Conservation (phyloP, 2,888 invertebrate genomes). For the Sesamia inferens region DNA sequence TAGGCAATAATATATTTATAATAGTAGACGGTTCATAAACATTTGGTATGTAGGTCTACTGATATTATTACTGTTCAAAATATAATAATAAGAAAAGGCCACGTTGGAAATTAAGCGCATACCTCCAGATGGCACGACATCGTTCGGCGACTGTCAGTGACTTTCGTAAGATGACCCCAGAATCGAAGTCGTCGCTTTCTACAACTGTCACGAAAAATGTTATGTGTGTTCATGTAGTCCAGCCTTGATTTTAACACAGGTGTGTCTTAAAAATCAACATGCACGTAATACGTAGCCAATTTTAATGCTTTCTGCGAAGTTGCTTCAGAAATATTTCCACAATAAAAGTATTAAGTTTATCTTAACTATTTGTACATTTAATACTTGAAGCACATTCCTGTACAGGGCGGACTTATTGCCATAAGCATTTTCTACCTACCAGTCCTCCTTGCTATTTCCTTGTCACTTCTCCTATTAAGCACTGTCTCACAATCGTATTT, state of each 20-base stretch:
- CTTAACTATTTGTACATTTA: constrained; percentile 7
- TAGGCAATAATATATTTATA: constrained; percentile 56
- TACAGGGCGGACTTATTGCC: no score
- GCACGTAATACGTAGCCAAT: constrained; percentile 33
- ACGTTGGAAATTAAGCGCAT: constrained; percentile 65
- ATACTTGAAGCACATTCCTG: no score
- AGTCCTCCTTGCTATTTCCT: constrained; percentile 62
- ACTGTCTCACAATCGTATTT: constrained; percentile 72
- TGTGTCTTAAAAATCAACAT: neutral
- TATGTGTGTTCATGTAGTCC: constrained; percentile 67
- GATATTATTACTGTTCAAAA: constrained; percentile 56
- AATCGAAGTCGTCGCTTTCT: constrained; percentile 81
- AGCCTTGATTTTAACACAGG: constrained; percentile 61
- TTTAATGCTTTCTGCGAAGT: constrained; percentile 27
- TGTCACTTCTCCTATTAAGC: constrained; percentile 72
- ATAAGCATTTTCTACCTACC: no score
- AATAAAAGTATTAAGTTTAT: neutral
- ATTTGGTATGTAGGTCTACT: constrained; percentile 51
- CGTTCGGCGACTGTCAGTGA: constrained; percentile 70
- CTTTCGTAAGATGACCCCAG: constrained; percentile 85
- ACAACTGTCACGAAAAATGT: constrained; percentile 78
- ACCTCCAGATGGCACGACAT: constrained; percentile 72
- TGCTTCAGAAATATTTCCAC: constrained; percentile 35
- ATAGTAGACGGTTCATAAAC: constrained; percentile 57
- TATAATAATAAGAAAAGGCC: constrained; percentile 55